Base-by-base conservation (phyloP, 2,888 invertebrate genomes). In the Malacosoma neustria region DNA sequence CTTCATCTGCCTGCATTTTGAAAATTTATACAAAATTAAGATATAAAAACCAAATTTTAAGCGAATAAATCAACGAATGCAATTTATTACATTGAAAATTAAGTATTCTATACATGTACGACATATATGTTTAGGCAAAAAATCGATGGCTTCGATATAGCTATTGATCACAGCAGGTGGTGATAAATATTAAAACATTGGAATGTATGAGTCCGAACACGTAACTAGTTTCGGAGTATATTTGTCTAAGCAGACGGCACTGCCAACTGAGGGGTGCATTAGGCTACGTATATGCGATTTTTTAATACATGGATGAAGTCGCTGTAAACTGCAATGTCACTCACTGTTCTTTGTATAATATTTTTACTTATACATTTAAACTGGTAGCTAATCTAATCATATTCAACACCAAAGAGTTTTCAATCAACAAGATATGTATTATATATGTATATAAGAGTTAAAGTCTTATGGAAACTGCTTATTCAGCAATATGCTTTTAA, bases 191-290 rank as follows among this genome's bases (percentile, higher is more conserved):
- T 73, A 73, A 74, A 73, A 70, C 64, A 61, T 60, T 60, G 60
- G 64, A 68, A 65, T 64, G 67, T 69, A 61, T 61, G 51, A 71
- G 72, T 76, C 71, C 52, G 52, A 67, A 72, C 72, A 77, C 76
- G 79, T 80, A 80, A 75, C 77, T 80, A 80, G 81, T 81, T 81
- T 73, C 70, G 67, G 63, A 59, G 67, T 75, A 75, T 77, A 76
- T 81, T 79, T 77, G 77, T 82, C 75, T 76, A 75, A 75, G 72
- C 75, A 74, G 72, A 74, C 71, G 70, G 68, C 61, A 66, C 66
- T 62, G 67, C 63, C 60, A 66, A 61, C 61, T 55, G 66, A 61
- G 68, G 63, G 65, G 64, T 54, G 54, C 39, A 37, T 59, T 56
- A 72, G 72, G 68, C 52, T 35, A 39, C 48, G 56, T 11, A 33